phyloP scores from a whole-genome alignment of 2,888 invertebrate species.

The Orthosia incerta region DNA sequence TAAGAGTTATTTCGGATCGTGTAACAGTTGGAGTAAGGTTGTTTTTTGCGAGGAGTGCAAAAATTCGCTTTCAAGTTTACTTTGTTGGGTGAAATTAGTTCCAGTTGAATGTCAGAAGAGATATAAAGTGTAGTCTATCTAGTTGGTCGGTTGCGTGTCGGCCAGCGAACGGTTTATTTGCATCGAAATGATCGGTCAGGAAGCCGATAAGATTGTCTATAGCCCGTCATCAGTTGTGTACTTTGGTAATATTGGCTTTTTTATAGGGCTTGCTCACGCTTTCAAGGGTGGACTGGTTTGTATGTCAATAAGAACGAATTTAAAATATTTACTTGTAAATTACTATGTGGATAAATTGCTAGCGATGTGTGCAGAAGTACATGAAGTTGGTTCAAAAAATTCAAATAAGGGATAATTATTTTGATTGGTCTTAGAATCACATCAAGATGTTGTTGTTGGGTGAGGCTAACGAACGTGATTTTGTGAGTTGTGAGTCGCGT shows the following conservation, averaged over 20 bases:
- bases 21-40: slow-evolving; percentile 32
- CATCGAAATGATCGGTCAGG: slow-evolving; percentile 66
- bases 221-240: slow-evolving; percentile 55
- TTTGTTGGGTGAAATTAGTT: slow-evolving; percentile 84
- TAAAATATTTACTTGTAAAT: slow-evolving; percentile 3
- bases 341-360: not conserved
- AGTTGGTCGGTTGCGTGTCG: slow-evolving; percentile 63
- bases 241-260: slow-evolving; percentile 53
- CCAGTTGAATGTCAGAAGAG: slow-evolving; percentile 80
- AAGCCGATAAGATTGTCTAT: slow-evolving; percentile 59
- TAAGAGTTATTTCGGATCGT: slow-evolving; percentile 65
- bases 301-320: slow-evolving; percentile 16
- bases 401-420: not conserved
- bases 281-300: slow-evolving; percentile 5
- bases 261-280: slow-evolving; percentile 58
- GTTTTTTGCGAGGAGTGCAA: slow-evolving; percentile 59
- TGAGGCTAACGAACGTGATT: too few relatives aligned
- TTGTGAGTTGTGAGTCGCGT: too few relatives aligned
- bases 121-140: slow-evolving; percentile 76
- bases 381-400: not conserved
- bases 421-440: not conserved
- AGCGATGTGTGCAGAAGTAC: not conserved
- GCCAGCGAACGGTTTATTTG: slow-evolving; percentile 57
- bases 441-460: not conserved
- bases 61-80: slow-evolving; percentile 79